These are phyloP conservation scores for Proterorhinus semilunaris DNA, from an alignment of 2,113 vertebrate genomes.

Conservation along the genomic window DNA sequence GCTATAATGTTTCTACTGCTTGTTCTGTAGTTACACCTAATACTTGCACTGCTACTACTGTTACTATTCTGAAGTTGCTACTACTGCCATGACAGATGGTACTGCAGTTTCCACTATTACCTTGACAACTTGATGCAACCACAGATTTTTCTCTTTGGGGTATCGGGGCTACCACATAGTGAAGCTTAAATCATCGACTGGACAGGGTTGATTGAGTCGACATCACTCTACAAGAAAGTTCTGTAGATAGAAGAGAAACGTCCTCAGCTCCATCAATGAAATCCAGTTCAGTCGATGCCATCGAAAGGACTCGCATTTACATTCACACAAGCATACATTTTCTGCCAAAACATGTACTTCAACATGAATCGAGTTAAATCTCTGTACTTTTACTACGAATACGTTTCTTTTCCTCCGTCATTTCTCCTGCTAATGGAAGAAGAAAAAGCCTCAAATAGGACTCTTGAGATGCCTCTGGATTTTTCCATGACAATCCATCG, in stretches of 20 bases:
- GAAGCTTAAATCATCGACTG: not conserved
- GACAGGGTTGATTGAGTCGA: too few relatives aligned
- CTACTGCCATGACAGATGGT: not conserved
- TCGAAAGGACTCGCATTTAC: too few relatives aligned
- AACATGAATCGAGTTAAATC: not conserved
- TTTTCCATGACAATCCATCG: constrained; percentile 70
- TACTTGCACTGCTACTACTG: not conserved
- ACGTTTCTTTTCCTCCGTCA: constrained; percentile 21
- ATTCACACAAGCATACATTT: too few relatives aligned
- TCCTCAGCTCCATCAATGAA: too few relatives aligned
- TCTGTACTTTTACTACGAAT: not conserved
- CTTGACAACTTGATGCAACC: not conserved
- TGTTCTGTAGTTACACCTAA: not conserved
- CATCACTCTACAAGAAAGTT: too few relatives aligned
- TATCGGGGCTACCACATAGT: not conserved
- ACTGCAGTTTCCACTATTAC: not conserved
- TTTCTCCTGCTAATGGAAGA: constrained; percentile 15
- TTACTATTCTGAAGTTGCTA: not conserved
- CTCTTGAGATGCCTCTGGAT: constrained; percentile 68
- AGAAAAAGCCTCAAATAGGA: constrained; percentile 38
- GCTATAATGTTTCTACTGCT: not conserved
- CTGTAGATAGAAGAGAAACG: too few relatives aligned
- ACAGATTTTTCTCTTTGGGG: not conserved
- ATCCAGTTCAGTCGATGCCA: too few relatives aligned
- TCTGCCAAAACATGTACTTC: too few relatives aligned